Evolutionary conservation across 1,140 invertebrate species (phyloP).

Genomic region (Lepidurus apus): DNA sequence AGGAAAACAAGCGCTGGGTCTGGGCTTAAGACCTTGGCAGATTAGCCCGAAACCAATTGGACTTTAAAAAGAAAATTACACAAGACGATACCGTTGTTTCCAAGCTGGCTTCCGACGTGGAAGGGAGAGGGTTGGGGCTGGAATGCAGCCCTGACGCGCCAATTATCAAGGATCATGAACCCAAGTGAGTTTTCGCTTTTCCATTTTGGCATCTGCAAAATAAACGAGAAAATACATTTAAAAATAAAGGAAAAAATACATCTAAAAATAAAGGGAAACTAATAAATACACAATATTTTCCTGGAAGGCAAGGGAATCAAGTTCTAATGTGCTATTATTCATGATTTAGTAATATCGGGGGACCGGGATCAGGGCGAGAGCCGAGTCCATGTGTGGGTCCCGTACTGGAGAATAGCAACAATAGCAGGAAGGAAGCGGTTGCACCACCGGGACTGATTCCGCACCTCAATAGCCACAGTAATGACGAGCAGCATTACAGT

Average conservation of each 20-base stretch:
- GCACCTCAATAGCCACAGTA: conserved; percentile 27
- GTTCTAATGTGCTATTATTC: background rate
- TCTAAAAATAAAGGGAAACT: too few relatives aligned
- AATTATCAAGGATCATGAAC: background rate
- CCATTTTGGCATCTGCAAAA: background rate
- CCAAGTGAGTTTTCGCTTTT: background rate
- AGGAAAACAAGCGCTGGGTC: background rate
- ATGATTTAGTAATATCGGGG: background rate
- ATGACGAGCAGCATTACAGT: conserved; percentile 76
- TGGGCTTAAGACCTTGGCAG: background rate
- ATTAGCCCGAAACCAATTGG: background rate
- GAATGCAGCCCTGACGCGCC: conserved; percentile 1
- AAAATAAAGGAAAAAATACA: background rate
- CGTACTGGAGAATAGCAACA: background rate
- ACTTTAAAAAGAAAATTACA: background rate
- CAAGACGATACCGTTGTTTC: background rate
- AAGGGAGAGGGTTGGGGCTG: conserved; percentile 14
- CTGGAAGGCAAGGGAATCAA: background rate
- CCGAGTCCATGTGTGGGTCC: background rate
- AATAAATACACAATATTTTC: too few relatives aligned
- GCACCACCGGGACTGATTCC: conserved; percentile 1
- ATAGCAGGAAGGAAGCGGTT: background rate
- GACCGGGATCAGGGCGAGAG: background rate
- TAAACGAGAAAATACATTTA: background rate
- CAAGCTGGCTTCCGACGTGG: conserved; percentile 10